Conservation (phyloP, 2,113 vertebrate genomes). For the Ageneiosus marmoratus region DNA sequence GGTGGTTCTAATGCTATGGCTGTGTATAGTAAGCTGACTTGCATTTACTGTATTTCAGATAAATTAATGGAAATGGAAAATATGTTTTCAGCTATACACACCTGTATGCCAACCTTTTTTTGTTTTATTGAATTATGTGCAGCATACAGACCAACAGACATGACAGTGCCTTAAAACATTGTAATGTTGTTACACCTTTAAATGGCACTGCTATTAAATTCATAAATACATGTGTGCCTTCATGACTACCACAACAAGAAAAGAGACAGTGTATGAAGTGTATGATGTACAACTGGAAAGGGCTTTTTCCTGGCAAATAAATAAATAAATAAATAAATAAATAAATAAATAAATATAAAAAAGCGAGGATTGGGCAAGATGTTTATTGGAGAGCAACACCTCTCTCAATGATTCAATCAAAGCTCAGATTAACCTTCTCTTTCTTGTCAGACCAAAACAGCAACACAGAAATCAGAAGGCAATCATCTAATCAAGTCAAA, state of each 20-base stretch:
- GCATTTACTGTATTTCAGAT: too few relatives aligned
- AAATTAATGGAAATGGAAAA: not conserved
- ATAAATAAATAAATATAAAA: not conserved
- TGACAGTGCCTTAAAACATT: not conserved
- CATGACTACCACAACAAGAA: not conserved
- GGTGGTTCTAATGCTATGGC: too few relatives aligned
- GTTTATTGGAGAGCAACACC: constrained; percentile 11
- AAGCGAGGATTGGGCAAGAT: constrained; percentile 1
- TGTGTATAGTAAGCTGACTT: too few relatives aligned
- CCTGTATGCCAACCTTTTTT: not conserved
- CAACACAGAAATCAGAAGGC: constrained; percentile 3
- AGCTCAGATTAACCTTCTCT: not conserved
- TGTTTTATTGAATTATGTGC: not conserved
- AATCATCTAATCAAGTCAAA: constrained; percentile 37
- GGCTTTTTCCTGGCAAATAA: not conserved
- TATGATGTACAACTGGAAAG: not conserved
- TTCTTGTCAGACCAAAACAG: constrained; percentile 9
- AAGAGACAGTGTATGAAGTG: not conserved
- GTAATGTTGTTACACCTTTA: not conserved
- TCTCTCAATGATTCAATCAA: constrained; percentile 21
- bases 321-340: too few relatives aligned
- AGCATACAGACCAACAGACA: not conserved
- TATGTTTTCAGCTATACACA: not conserved
- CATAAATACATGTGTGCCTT: not conserved
- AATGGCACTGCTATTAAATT: not conserved